These are phyloP conservation scores for Parambassis ranga DNA, from an alignment of 2,797 vertebrate genomes.

Conservation along the genomic window DNA sequence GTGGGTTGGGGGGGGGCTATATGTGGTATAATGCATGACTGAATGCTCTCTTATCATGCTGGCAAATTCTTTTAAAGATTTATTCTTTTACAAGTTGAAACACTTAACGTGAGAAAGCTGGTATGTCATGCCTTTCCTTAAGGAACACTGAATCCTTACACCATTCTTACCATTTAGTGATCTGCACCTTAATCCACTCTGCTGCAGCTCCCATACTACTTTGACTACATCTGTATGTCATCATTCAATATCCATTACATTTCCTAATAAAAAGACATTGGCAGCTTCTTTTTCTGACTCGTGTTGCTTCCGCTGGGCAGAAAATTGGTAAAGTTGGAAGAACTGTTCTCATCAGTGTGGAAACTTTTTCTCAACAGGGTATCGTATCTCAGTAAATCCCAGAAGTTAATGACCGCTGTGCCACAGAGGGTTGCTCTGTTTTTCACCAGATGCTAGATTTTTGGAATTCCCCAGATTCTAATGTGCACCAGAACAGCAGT, in stretches of 20 bases:
- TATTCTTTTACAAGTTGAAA: background rate
- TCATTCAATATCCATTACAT: constrained; percentile 69
- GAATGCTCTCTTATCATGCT: background rate
- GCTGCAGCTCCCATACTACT: constrained; percentile 9
- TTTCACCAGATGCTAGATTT: constrained; percentile 77
- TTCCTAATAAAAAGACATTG: constrained; percentile 41
- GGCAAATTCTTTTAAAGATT: constrained; percentile 4
- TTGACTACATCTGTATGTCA: constrained; percentile 58
- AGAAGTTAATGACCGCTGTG: constrained; percentile 77
- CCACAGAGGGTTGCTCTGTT: constrained; percentile 75
- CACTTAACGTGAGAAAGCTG: constrained; percentile 12
- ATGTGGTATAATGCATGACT: too few species aligned
- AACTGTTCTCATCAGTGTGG: constrained; percentile 69
- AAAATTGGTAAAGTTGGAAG: constrained; percentile 72
- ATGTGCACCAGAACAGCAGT: constrained; percentile 74
- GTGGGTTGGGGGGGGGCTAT: too few species aligned
- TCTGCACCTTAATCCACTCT: constrained; percentile 31
- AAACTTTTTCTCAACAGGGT: constrained; percentile 78
- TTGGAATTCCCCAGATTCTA: constrained; percentile 78
- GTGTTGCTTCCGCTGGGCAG: constrained; percentile 59
- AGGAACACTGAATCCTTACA: constrained; percentile 20
- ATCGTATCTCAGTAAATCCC: constrained; percentile 74
- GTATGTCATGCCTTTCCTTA: background rate
- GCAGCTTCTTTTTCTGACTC: constrained; percentile 40
- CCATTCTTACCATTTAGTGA: constrained; percentile 30